phyloP scores from a whole-genome alignment of 2,797 vertebrate species.

The Momotus momota region DNA sequence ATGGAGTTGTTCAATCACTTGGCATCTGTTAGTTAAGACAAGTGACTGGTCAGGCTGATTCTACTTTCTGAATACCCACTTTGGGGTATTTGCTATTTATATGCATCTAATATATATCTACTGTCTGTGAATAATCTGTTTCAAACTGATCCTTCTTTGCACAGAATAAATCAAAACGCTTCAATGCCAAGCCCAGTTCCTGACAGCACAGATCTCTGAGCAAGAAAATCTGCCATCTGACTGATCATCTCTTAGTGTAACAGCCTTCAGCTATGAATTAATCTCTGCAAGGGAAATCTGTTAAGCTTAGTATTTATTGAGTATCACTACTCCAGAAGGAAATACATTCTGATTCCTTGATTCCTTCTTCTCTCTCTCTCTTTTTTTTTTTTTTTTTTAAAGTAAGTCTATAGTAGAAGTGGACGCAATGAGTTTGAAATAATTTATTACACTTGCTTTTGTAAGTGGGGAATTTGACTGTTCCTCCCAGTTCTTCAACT shows the following conservation, averaged over 20 bases:
- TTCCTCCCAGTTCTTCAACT: neutral
- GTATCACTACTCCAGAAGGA: neutral
- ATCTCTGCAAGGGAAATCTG: neutral
- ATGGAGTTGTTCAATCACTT: neutral
- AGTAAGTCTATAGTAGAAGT: neutral
- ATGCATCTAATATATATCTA: neutral
- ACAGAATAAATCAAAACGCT: slow-evolving; percentile 24
- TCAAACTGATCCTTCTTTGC: slow-evolving; percentile 20
- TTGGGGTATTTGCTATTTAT: neutral
- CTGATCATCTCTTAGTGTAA: neutral
- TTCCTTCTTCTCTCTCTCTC: neutral
- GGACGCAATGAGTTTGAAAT: neutral
- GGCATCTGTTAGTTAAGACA: neutral
- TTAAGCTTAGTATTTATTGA: neutral
- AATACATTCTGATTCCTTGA: neutral
- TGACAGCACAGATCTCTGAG: neutral
- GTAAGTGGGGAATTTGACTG: neutral
- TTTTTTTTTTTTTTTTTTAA: neutral
- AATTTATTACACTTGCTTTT: neutral
- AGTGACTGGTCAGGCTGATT: neutral
- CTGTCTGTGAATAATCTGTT: neutral
- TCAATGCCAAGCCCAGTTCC: neutral
- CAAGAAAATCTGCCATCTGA: slow-evolving; percentile 4
- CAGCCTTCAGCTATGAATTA: neutral
- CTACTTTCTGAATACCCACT: neutral